Evolutionary conservation across 2,113 vertebrate species (phyloP), one percentile per base, ranked within the genome.

Genomic region (Dasyurus viverrinus): DNA sequence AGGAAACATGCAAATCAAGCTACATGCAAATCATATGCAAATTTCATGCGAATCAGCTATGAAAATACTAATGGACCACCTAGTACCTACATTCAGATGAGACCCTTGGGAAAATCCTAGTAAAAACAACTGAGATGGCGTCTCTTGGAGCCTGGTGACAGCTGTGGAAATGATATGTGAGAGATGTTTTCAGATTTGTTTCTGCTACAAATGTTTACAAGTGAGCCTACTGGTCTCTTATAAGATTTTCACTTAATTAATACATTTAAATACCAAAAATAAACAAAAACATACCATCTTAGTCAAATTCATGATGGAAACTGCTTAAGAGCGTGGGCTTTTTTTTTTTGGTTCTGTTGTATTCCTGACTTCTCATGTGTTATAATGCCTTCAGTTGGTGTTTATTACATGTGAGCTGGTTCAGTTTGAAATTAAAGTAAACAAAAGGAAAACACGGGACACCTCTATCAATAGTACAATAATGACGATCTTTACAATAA

Each of bases 11-110:
- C 92, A 96, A 94, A 96, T 93, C 57, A 47, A 95, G 96, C 68
- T 1, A 89, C 89, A 94, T 92, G 95, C 90, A 97, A 96, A 96
- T 94, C 27, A 89, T 25, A 97, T 90, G 94, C 68, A 97, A 93
- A 95, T 90, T 8, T 10, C 52, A 90, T 23, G 94, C 46, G 48
- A 94, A n/a, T 93, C 89, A 84, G n/a, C 16, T 23, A 42, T 84
- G 68, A 84, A 68, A 84, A 84, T 84, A 42, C 7, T 42, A 19
- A 42, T 23, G n/a, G 68, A 84, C 36, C 16, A 84, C 68, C 68
- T 42, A 84, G 36, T 84, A 42, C 47, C 30, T 93, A 91, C 7
- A 52, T 46, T 0, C 7, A 47, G n/a, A 91, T 55, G 26, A 36
- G 92, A 54, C 76, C 57, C 93, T 93, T 55, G 89, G 93, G 96